Percentiles rank a stretch among this genome's conserved stretches.
phyloP scores from a whole-genome alignment of 2,888 invertebrate species.

The Aleiodes alternator region DNA sequence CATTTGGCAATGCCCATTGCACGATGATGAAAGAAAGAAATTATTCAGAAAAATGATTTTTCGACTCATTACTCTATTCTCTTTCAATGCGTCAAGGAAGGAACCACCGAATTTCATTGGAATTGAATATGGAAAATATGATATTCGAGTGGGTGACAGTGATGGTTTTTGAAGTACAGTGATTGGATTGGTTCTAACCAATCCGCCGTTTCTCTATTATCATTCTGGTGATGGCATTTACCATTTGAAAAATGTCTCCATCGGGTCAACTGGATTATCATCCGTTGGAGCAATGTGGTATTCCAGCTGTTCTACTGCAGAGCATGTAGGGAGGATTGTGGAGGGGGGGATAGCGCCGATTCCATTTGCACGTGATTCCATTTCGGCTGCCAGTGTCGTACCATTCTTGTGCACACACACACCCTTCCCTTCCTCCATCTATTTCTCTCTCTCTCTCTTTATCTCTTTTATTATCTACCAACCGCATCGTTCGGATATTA shows the following conservation, averaged over 20 bases:
- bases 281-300: slow-evolving; percentile 41
- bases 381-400: slow-evolving; percentile 19
- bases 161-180: too few species aligned
- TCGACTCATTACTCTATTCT: too few species aligned
- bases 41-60: too few species aligned
- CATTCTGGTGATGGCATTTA: slow-evolving; percentile 8
- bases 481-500: slow-evolving; percentile 31
- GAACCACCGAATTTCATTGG: too few species aligned
- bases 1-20: too few species aligned
- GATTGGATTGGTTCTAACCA: background rate
- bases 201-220: background rate
- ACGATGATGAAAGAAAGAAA: too few species aligned
- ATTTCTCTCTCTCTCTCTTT: background rate
- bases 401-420: slow-evolving; percentile 22
- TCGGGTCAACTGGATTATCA: slow-evolving; percentile 39
- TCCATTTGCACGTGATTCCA: slow-evolving; percentile 41
- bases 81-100: too few species aligned
- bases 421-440: too few species aligned
- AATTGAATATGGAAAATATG: too few species aligned
- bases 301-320: slow-evolving; percentile 23
- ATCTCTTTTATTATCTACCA: slow-evolving; percentile 6
- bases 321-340: slow-evolving; percentile 15
- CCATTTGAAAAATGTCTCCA: slow-evolving; percentile 26
- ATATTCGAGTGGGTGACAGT: too few species aligned
- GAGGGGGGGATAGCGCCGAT: slow-evolving; percentile 8